Conservation (phyloP, 1,140 invertebrate genomes). For the Holcopasites calliopsidis region DNA sequence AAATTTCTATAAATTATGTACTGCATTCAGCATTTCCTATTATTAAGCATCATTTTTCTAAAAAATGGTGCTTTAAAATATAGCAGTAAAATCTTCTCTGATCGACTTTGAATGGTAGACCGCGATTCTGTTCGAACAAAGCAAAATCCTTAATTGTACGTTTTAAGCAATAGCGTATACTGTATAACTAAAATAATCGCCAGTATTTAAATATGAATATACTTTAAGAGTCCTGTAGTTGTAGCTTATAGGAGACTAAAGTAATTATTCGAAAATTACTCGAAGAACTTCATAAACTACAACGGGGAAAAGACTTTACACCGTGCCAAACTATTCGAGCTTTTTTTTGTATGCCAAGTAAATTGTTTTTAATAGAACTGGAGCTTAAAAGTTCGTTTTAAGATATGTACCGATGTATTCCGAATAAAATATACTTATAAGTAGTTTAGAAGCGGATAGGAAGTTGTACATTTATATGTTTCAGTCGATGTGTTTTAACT, state of each 20-base stretch:
- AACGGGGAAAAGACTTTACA: background rate
- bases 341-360: constrained; percentile 11
- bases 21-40: background rate
- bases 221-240: background rate
- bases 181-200: background rate
- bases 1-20: background rate
- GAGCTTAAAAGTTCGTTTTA: background rate
- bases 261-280: background rate
- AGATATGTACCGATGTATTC: background rate
- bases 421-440: background rate
- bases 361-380: background rate
- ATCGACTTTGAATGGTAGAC: too few species aligned
- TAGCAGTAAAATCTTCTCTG: background rate
- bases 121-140: too few species aligned
- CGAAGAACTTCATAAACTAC: background rate
- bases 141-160: background rate
- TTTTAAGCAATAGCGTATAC: background rate
- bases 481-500: background rate
- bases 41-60: background rate
- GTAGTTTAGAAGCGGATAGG: background rate
- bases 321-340: constrained; percentile 23
- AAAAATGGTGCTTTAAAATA: background rate
- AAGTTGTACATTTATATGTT: background rate
- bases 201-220: background rate
- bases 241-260: background rate